Base-by-base conservation (phyloP, 1,140 invertebrate genomes). In the Pseudomyrmex concolor region DNA sequence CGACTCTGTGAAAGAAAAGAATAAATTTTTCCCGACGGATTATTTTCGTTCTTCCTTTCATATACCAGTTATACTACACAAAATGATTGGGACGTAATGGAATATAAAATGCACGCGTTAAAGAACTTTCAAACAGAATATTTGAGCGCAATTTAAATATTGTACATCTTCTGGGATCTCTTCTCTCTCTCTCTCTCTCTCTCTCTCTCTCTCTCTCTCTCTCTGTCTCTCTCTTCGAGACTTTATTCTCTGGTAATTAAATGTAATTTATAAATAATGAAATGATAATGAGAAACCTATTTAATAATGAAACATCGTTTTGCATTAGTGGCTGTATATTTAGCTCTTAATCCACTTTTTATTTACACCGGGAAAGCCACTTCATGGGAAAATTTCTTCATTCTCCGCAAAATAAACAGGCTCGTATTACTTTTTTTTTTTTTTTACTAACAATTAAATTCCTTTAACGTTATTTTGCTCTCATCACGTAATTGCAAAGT, bases 51-150 rank as follows among this genome's bases (percentile, higher is more conserved):
- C 17, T 10, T 19, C 43, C 70, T 80, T 51, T 70, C 48, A 50
- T 12, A 15, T 34, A 34, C 34, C 0, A 34, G 5, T 34, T 34
- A 34, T 34, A 34, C 5, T 7, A 34, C 5, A 25, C 19, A 48
- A 54, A 43, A 0, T 59, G 19, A 71, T 80, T 25, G 66, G 43
- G 43, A 60, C 25, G 54, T 70, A 80, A 80, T 80, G 54, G 76
- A 80, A 80, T 80, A 71, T 70, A 9, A 80, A 70, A 80, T 80
- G 43, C n/a, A 8, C 2, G 64, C 34, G 25, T 71, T 71, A 43
- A 70, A 70, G 19, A 70, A 50, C 19, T 50, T n/a, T 48, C 66
- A 70, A 80, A 70, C 54, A n/a, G 76, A 80, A 70, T 80, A 15
- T 70, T 71, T 71, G 13, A 80, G 8, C 51, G 74, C 19, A 55